Conservation (phyloP, 1,140 invertebrate genomes). For the Magallana ariakensis region DNA sequence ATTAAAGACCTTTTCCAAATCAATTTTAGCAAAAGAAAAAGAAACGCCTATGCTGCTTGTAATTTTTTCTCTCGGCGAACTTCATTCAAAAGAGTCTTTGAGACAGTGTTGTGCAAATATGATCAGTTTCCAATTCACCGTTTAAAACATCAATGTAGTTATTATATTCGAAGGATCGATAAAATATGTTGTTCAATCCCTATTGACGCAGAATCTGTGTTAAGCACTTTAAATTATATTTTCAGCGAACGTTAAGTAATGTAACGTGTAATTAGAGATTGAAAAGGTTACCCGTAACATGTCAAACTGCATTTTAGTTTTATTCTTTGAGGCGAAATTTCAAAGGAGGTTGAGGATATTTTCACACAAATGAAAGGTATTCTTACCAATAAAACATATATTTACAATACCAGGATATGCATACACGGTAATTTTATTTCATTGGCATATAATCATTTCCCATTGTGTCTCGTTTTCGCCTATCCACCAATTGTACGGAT, state of each 20-base stretch:
- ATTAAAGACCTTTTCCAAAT: slow-evolving; percentile 10
- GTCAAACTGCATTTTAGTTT: background rate
- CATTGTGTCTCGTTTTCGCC: background rate
- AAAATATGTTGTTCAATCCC: slow-evolving; percentile 17
- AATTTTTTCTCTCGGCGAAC: background rate
- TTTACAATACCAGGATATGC: slow-evolving; percentile 25
- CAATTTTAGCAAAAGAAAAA: background rate
- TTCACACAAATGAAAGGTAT: slow-evolving; percentile 15
- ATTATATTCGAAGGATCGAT: slow-evolving; percentile 26
- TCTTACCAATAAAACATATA: slow-evolving; percentile 19
- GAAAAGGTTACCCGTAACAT: slow-evolving; percentile 1
- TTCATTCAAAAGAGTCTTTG: background rate
- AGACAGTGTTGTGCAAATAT: slow-evolving; percentile 28
- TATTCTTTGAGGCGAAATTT: background rate
- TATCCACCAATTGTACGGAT: background rate
- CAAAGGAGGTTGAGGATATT: background rate
- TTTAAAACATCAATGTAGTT: slow-evolving; percentile 27
- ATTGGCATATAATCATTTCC: slow-evolving; percentile 8
- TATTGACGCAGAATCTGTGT: background rate
- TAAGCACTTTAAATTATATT: slow-evolving; percentile 33
- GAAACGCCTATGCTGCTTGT: background rate
- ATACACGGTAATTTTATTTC: slow-evolving; percentile 15
- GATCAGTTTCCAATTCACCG: slow-evolving; percentile 19
- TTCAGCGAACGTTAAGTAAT: background rate
- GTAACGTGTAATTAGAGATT: slow-evolving; percentile 23